Percentiles rank a stretch among this genome's conserved stretches.
Evolutionary conservation across 2,888 invertebrate genomes (phyloP).

Genomic region (Sussaba pulchella): DNA sequence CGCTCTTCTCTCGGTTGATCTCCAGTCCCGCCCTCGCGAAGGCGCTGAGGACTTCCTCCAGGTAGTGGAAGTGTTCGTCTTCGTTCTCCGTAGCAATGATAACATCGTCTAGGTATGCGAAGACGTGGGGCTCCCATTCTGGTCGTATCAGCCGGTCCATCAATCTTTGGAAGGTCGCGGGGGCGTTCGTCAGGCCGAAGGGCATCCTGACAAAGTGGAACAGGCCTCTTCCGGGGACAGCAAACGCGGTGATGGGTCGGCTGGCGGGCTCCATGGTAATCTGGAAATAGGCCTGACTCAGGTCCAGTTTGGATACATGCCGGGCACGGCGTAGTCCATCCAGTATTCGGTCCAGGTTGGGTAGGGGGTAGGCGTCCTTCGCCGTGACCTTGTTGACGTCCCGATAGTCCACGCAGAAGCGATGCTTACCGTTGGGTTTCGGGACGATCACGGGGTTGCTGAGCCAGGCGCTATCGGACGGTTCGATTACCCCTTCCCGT

Average conservation of each 20-base stretch:
- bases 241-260: conserved; percentile 27
- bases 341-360: not conserved
- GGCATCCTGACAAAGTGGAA: conserved; percentile 38
- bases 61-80: conserved; percentile 24
- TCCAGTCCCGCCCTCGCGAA: no score
- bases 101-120: not conserved
- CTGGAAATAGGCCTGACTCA: conserved; percentile 21
- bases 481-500: not conserved
- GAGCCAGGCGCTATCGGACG: not conserved
- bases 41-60: no score
- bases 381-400: not conserved
- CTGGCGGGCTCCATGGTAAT: not conserved
- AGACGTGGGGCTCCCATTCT: not conserved
- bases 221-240: conserved; percentile 22
- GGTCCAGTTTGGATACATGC: not conserved
- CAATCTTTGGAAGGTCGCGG: conserved; percentile 50
- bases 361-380: not conserved
- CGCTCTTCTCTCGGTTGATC: no score
- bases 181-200: conserved; percentile 33
- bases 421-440: not conserved
- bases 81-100: not conserved
- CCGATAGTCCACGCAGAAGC: not conserved
- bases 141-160: conserved; percentile 32
- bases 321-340: not conserved
- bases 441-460: conserved; percentile 17